Base-by-base conservation (phyloP, 1,140 invertebrate species). In the Alviniconcha marisindica region DNA sequence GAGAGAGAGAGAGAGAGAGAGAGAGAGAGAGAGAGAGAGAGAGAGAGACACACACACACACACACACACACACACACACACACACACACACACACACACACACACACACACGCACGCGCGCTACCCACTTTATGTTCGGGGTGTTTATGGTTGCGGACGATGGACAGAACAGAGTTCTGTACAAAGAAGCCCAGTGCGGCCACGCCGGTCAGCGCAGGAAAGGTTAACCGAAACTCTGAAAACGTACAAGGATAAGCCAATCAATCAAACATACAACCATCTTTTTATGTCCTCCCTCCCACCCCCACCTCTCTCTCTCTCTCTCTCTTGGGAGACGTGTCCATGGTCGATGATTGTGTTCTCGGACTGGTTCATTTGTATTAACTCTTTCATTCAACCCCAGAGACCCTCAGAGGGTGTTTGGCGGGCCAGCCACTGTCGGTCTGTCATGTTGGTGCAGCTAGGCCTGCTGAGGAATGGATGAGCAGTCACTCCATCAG, bases 101-200 rank as follows among this genome's bases (percentile, higher is more conserved):
- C 44, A 48, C 44, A 48, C 44, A 48, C 44, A 48, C 44, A 48
- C 44, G 18, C 63, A 33, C 63, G 56, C 56, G 66, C 38, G 21
- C 28, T 33, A 87, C 95, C 95, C 94, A 97, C 97, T 94, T 98
- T 98, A 87, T 98, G 97, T 89, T 96, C 95, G 90, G 97, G 97
- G 87, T 96, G 92, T 76, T 94, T 94, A 92, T 98, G 98, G 89
- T 96, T 97, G 84, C 95, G 95, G 95, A 97, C 96, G 73, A 99
- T 96, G 0, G 96, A 97, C 36, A 97, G 95, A 77, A 98, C 96
- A 88, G 97, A 97, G 90, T 98, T 98, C 90, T 99, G 97, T 84
- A 98, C 97, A 91, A 98, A 98, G 91, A 96, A 97, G 2, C 97
- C 97, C 28, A 98, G 88, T 0, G 97, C 96, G 15, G 98, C 92